phyloP scores from a whole-genome alignment of 2,888 invertebrate species.

The Odontocolon sp. region DNA sequence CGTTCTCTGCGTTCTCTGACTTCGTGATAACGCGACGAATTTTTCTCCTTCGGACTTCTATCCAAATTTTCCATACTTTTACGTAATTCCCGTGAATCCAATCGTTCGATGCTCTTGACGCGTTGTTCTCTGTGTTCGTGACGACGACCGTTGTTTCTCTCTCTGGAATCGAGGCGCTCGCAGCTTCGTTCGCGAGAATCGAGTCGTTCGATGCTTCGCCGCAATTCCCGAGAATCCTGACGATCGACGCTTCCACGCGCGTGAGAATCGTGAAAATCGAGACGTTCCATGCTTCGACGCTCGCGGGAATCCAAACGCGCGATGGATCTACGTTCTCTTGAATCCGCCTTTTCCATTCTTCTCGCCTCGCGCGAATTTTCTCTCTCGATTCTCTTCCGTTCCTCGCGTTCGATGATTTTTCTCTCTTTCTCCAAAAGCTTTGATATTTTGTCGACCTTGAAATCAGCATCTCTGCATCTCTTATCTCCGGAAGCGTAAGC shows the following conservation, averaged over 20 bases:
- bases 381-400: slow-evolving; percentile 72
- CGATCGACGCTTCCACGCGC: slow-evolving; percentile 66
- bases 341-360: slow-evolving; percentile 68
- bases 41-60: slow-evolving; percentile 63
- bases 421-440: slow-evolving; percentile 73
- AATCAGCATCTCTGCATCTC: slow-evolving; percentile 68
- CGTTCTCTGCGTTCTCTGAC: slow-evolving; percentile 65
- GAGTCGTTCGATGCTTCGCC: slow-evolving; percentile 75
- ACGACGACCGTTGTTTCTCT: slow-evolving; percentile 59
- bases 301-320: slow-evolving; percentile 72
- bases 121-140: slow-evolving; percentile 66
- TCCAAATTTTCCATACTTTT: slow-evolving; percentile 72
- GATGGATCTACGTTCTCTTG: slow-evolving; percentile 69
- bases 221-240: slow-evolving; percentile 70
- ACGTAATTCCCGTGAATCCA: slow-evolving; percentile 71
- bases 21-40: slow-evolving; percentile 57
- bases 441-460: slow-evolving; percentile 67
- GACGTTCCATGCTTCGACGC: slow-evolving; percentile 66
- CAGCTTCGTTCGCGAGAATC: slow-evolving; percentile 70
- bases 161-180: slow-evolving; percentile 68
- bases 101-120: slow-evolving; percentile 71
- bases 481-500: slow-evolving; percentile 70
- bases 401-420: slow-evolving; percentile 69
- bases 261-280: slow-evolving; percentile 65
- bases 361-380: slow-evolving; percentile 71